phyloP scores from a whole-genome alignment of 1,140 invertebrate genomes.

The Drosophila sulfurigaster region DNA sequence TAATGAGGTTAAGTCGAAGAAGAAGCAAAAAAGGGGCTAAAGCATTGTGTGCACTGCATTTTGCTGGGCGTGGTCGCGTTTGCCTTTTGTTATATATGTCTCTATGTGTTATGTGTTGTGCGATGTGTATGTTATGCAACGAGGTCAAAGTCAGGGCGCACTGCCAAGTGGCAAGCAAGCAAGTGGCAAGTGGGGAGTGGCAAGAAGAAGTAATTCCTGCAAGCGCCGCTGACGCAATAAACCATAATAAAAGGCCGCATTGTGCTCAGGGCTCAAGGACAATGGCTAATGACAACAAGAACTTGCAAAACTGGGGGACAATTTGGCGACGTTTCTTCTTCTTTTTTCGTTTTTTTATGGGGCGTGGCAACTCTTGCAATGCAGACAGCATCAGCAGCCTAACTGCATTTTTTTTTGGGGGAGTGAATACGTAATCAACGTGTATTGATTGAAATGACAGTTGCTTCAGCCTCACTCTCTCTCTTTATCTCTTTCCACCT shows the following conservation, averaged over 20 bases:
- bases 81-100: slow-evolving; percentile 20
- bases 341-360: neutral
- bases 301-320: slow-evolving; percentile 1
- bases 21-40: slow-evolving; percentile 1
- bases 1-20: slow-evolving; percentile 3
- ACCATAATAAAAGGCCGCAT: slow-evolving; percentile 69
- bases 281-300: slow-evolving; percentile 13
- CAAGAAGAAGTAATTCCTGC: slow-evolving; percentile 20
- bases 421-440: slow-evolving; percentile 11
- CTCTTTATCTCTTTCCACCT: neutral
- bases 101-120: too few relatives aligned
- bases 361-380: slow-evolving; percentile 2
- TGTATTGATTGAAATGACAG: slow-evolving; percentile 3
- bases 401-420: neutral
- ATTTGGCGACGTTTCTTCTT: slow-evolving; percentile 12
- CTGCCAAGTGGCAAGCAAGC: slow-evolving; percentile 49
- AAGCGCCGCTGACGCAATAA: slow-evolving; percentile 69
- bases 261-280: slow-evolving; percentile 66
- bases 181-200: neutral
- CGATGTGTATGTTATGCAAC: slow-evolving; percentile 55
- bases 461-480: neutral
- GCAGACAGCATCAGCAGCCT: neutral
- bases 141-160: slow-evolving; percentile 68
- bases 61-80: slow-evolving; percentile 1
- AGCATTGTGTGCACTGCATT: slow-evolving; percentile 2